Percentiles rank a stretch among this genome's conserved stretches.
Conservation (phyloP, 1,140 invertebrate genomes). For the Varroa destructor region DNA sequence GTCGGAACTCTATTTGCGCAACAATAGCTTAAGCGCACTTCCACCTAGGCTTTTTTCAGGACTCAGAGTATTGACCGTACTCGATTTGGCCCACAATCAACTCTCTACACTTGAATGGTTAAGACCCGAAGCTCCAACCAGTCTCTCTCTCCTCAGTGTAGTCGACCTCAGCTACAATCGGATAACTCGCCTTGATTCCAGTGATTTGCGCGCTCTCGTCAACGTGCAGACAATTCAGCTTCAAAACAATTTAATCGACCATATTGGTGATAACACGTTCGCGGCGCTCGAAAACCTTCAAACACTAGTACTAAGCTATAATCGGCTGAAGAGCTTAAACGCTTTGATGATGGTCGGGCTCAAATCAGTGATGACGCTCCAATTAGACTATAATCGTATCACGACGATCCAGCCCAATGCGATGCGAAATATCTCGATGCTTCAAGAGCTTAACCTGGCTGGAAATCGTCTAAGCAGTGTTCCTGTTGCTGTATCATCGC, state of each 20-base stretch:
- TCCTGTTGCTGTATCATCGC: slow-evolving; percentile 57
- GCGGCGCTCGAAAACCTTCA: slow-evolving; percentile 68
- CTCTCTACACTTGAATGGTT: slow-evolving; percentile 64
- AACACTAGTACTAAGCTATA: slow-evolving; percentile 60
- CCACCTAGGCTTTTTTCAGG: slow-evolving; percentile 62
- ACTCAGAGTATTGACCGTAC: slow-evolving; percentile 59
- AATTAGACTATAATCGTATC: slow-evolving; percentile 62
- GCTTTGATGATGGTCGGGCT: slow-evolving; percentile 61
- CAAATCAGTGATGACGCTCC: slow-evolving; percentile 59
- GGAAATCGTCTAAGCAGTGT: slow-evolving; percentile 59
- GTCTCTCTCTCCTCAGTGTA: slow-evolving; percentile 67
- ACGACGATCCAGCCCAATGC: slow-evolving; percentile 60
- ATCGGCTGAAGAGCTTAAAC: slow-evolving; percentile 59
- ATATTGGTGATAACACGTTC: slow-evolving; percentile 62
- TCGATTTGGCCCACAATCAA: slow-evolving; percentile 74
- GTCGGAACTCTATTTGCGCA: slow-evolving; percentile 69
- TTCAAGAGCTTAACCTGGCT: slow-evolving; percentile 65
- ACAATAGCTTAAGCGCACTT: slow-evolving; percentile 64
- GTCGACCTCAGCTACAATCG: slow-evolving; percentile 71
- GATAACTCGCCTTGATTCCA: slow-evolving; percentile 60
- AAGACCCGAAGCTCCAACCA: slow-evolving; percentile 63
- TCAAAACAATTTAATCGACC: slow-evolving; percentile 61
- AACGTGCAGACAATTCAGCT: slow-evolving; percentile 66
- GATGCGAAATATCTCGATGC: slow-evolving; percentile 62
- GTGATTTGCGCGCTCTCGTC: slow-evolving; percentile 64